Evolutionary conservation across 2,113 vertebrate genomes (phyloP).

Genomic region (Oryzias celebensis): DNA sequence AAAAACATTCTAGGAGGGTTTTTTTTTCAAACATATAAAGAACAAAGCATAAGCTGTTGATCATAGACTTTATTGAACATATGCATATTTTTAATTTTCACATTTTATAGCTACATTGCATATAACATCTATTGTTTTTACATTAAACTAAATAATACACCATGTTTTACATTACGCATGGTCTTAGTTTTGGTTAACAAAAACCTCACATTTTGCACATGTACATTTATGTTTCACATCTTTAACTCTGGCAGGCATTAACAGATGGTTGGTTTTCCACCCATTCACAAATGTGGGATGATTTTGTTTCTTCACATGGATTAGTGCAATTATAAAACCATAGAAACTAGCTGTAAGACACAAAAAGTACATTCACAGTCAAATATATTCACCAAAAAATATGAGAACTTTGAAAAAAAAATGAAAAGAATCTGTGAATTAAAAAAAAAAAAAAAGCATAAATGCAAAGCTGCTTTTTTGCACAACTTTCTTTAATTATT

Average conservation of each 20-base stretch:
- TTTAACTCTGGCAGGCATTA: conserved; percentile 69
- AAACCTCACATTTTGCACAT: conserved; percentile 51
- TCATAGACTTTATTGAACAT: conserved; percentile 78
- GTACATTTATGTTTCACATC: conserved; percentile 56
- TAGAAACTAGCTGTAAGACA: conserved; percentile 36
- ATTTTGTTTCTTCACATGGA: conserved; percentile 59
- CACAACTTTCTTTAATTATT: conserved; percentile 28
- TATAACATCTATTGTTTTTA: conserved; percentile 76
- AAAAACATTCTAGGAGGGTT: neutral
- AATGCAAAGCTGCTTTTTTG: conserved; percentile 26
- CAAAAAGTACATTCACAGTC: conserved; percentile 65
- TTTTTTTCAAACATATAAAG: neutral
- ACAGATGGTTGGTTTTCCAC: conserved; percentile 60
- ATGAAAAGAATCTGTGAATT: conserved; percentile 25
- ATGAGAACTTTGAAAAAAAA: conserved; percentile 9
- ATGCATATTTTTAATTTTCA: conserved; percentile 74
- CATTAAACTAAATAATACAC: conserved; percentile 70
- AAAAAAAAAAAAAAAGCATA: conserved; percentile 30
- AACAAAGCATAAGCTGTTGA: conserved; percentile 24
- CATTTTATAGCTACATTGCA: conserved; percentile 77
- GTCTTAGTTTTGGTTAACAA: conserved; percentile 40
- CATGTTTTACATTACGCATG: conserved; percentile 65
- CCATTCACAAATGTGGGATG: conserved; percentile 49
- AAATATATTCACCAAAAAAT: conserved; percentile 57
- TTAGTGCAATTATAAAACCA: conserved; percentile 60